A percentile compares a stretch with the other conserved stretches of the same genome.
These are phyloP conservation scores for Toxostoma redivivum DNA, from an alignment of 2,113 vertebrate genomes.

Conservation along the genomic window DNA sequence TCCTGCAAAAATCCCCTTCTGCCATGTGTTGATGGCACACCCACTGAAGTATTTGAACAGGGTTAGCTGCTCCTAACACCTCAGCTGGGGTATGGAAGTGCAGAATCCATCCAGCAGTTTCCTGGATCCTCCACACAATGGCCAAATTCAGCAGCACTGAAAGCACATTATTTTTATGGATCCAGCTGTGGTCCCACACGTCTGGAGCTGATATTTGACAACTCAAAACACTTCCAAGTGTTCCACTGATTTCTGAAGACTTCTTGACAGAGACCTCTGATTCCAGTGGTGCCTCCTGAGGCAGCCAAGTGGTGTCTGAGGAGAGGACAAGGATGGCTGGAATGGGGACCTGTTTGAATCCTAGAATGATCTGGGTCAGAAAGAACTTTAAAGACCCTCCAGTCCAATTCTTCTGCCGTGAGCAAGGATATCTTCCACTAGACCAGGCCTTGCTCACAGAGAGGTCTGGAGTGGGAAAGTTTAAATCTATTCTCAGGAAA, in stretches of 20 bases:
- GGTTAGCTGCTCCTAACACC: background rate
- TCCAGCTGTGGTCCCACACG: background rate
- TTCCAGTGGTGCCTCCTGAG: rapidly evolving
- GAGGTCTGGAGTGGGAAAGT: background rate
- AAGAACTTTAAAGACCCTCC: background rate
- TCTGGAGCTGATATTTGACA: background rate
- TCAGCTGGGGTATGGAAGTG: background rate
- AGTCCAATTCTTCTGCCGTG: background rate
- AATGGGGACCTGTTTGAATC: background rate
- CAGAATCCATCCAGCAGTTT: background rate
- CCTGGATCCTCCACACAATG: background rate
- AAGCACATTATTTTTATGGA: background rate
- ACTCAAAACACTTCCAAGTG: background rate
- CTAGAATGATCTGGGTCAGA: background rate
- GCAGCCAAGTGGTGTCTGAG: background rate
- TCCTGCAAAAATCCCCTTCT: background rate
- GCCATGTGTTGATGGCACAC: background rate
- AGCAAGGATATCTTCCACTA: background rate
- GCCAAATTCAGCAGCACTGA: background rate
- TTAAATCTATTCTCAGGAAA: background rate
- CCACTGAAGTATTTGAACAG: background rate
- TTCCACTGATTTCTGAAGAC: background rate
- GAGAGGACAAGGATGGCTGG: background rate
- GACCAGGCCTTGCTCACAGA: background rate
- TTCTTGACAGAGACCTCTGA: background rate